These are phyloP conservation scores for Meiosimyza platycephala DNA, from an alignment of 2,888 invertebrate species.

Conservation along the genomic window DNA sequence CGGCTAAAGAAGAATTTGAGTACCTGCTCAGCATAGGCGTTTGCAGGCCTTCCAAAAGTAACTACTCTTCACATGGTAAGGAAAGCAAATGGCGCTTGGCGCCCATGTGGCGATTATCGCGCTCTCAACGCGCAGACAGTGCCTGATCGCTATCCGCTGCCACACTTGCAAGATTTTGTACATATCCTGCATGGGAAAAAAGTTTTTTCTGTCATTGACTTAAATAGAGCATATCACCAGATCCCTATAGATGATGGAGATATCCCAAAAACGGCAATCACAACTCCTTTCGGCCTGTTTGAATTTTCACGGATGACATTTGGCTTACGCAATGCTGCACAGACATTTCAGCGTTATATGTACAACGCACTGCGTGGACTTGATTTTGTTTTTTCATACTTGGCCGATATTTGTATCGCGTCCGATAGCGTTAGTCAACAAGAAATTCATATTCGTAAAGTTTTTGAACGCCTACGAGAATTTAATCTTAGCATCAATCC, in stretches of 20 bases:
- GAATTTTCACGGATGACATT: not conserved
- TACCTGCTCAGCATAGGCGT: not conserved
- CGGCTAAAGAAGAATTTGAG: conserved; percentile 16
- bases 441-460: conserved; percentile 17
- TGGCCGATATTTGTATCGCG: conserved; percentile 24
- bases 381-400: conserved; percentile 31
- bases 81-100: conserved; percentile 18
- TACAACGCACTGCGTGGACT: not conserved
- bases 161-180: conserved; percentile 6
- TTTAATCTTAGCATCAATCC: no score
- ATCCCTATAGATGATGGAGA: not conserved
- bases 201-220: not conserved
- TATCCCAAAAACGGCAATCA: not conserved
- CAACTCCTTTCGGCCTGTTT: no score
- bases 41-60: conserved; percentile 1
- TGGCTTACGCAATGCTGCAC: not conserved
- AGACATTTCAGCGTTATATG: conserved; percentile 5
- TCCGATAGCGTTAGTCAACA: conserved; percentile 17
- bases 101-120: conserved; percentile 22
- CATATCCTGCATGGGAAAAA: not conserved
- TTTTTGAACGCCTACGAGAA: no score
- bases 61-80: conserved; percentile 9
- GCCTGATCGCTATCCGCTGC: conserved; percentile 33
- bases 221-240: not conserved
- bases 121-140: conserved; percentile 17